Base-by-base conservation (phyloP, 1,140 invertebrate species). In the Anagrus nilaparvatae region DNA sequence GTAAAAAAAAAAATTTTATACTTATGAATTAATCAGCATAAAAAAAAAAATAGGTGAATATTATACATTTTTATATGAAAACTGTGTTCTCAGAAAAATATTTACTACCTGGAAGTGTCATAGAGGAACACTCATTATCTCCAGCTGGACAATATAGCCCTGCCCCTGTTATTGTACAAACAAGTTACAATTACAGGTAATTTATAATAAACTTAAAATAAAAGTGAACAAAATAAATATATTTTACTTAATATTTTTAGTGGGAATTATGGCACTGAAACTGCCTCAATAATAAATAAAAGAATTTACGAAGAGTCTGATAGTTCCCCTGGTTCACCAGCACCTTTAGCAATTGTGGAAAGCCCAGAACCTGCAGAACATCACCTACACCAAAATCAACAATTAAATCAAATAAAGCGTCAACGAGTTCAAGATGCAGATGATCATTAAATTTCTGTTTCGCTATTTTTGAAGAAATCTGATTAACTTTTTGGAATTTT, bases 101-200 rank as follows among this genome's bases (percentile, higher is more conserved):
- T 40, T 56, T 67, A 50, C 54, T 69, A 54, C 63, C 67, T 54
- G 63, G 61, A 46, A 71, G 60, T 43, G 54, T 65, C 40, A 50
- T 59, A 14, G 69, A 70, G 43, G 67, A 70, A 40, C 65, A 68
- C 39, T 66, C 65, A 47, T 58, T 69, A 55, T 70, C 67, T 44
- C 67, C 67, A 14, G 60, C 65, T 56, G 64, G 63, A 38, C 63
- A 67, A 20, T 71, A 66, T 28, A 67, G 67, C 59, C 69, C 66
- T 37, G 68, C 67, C 49, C 68, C 69, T 58, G 66, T 71, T 61
- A 71, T 71, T 60, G 66, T 71, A 65, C 69, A 71, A 65, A 68
- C 69, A 44, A 62, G 63, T 32, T 70, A 69, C 59, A 70, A 70
- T 54, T 69, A 70, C 56, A 69, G 66, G 67, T 71, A 56, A 3